Evolutionary conservation across 2,113 vertebrate genomes (phyloP), one percentile per base, ranked within the genome.

Genomic region (Lophochroa leadbeateri): DNA sequence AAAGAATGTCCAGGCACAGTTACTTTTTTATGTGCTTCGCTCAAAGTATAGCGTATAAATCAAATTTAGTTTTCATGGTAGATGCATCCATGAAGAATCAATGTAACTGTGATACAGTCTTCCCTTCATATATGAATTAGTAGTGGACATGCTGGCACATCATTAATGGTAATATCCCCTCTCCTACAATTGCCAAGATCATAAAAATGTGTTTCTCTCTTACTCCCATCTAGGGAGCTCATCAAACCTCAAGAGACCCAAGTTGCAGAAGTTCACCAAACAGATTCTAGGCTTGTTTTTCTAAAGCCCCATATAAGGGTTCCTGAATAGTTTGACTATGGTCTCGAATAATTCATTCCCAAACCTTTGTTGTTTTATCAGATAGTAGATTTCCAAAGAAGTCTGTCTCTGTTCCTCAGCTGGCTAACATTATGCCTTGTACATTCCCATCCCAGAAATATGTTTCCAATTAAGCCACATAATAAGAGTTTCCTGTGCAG

Each of bases 311-410:
- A 5, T 96, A 91, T 96, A 94, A 93, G 19, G 67, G 86, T 81
- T 94, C 79, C 89, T 92, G 93, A 96, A 91, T 63, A 88, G 37
- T 96, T 92, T 94, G 65, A 94, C 27, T 23, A 29, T 39, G 61
- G 53, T 70, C 95, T 87, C 97, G 96, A 97, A 97, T 96, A 97
- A 98, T 98, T 97, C 88, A 97, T 97, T 95, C 75, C 57, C 80
- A 88, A 77, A 95, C 77, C 82, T 92, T 92, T 97, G 82, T 94
- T 97, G 85, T 89, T 97, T 94, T 79, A 94, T 90, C 91, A 88
- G 88, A 97, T 97, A 96, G 90, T 47, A 94, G 85, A 53, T 79
- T 84, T 68, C 90, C 93, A 94, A 95, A 96, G 95, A 96, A 90
- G 46, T 23, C 85, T 96, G 82, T 91, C 95, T 96, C 72, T 95